phyloP scores from a whole-genome alignment of 2,113 vertebrate genomes.

The Proterorhinus semilunaris region DNA sequence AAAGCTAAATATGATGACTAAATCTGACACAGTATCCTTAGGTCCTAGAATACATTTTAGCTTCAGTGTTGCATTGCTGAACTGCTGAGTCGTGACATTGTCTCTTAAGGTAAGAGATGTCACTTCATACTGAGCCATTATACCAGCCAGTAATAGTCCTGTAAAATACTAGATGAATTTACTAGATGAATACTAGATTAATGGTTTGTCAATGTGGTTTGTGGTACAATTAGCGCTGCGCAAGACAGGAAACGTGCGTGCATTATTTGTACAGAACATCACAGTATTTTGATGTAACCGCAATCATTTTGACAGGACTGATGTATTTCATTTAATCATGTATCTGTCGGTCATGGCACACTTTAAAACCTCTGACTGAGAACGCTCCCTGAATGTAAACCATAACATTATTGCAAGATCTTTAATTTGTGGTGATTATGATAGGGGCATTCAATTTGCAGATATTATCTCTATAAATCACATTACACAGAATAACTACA shows the following conservation, averaged over 20 bases:
- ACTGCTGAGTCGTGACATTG: background rate
- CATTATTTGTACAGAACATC: background rate
- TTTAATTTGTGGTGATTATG: background rate
- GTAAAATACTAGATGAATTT: background rate
- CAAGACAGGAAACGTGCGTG: too few relatives aligned
- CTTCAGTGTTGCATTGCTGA: background rate
- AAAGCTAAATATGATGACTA: constrained; percentile 2
- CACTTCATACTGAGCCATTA: background rate
- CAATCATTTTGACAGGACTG: too few relatives aligned
- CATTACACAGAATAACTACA: too few relatives aligned
- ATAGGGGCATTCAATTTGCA: background rate
- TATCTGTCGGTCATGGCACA: background rate
- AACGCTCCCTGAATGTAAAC: too few relatives aligned
- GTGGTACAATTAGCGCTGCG: too few relatives aligned
- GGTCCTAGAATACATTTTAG: background rate
- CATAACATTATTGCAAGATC: background rate
- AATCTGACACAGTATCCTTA: background rate
- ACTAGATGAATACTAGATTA: too few relatives aligned
- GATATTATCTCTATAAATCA: background rate
- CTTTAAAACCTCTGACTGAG: background rate
- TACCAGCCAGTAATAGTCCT: background rate
- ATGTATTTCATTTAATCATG: too few relatives aligned
- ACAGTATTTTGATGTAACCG: background rate
- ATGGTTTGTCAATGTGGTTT: too few relatives aligned
- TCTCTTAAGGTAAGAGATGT: background rate